Evolutionary conservation across 2,888 invertebrate genomes (phyloP).

Genomic region (Stenodera caucasica): DNA sequence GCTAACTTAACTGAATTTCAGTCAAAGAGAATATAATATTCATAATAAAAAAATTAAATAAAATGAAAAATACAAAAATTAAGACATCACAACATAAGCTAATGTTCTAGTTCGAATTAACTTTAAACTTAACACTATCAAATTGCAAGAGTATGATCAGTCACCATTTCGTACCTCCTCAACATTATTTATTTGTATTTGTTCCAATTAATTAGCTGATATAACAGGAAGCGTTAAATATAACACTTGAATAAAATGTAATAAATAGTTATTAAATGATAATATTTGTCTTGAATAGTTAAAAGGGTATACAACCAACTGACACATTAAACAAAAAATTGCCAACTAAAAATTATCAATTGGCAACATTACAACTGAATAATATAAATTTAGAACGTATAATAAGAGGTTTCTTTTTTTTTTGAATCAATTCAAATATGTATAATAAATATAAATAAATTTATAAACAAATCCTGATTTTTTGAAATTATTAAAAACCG

Average conservation of each 20-base stretch:
- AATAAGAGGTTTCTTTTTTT: not conserved
- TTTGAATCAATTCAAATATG: not conserved
- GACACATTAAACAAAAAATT: not conserved
- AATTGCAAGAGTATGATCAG: not conserved
- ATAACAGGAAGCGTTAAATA: conserved; percentile 6
- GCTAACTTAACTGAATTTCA: not conserved
- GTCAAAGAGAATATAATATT: conserved; percentile 1
- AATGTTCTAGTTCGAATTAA: not conserved
- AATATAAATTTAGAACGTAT: conserved; percentile 3
- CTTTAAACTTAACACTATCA: not conserved
- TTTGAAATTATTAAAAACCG: not conserved
- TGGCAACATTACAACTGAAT: conserved; percentile 2
- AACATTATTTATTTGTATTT: no score
- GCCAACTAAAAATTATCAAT: not conserved
- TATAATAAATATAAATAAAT: not conserved
- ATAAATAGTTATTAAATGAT: not conserved
- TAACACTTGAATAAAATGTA: conserved; percentile 2
- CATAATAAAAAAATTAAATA: not conserved
- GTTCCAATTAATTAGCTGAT: conserved; percentile 6
- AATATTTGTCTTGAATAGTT: not conserved
- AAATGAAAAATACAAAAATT: not conserved
- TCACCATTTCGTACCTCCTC: conserved; percentile 1
- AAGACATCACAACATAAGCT: not conserved
- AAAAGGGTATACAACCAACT: not conserved
- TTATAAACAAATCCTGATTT: not conserved